These are phyloP conservation scores for Mya arenaria DNA, from an alignment of 1,140 invertebrate genomes.

Conservation along the genomic window DNA sequence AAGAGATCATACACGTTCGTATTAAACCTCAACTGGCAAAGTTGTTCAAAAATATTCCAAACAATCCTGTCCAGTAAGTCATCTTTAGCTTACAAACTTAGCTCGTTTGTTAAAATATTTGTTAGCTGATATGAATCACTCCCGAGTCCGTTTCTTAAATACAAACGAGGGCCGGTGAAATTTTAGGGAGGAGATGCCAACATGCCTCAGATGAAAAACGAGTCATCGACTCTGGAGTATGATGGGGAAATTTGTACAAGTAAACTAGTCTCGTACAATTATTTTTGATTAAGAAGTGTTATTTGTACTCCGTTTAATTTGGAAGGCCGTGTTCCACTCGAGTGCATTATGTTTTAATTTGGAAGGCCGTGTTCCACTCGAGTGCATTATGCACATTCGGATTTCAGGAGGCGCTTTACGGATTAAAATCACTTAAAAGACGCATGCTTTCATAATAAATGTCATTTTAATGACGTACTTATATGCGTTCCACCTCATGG, in stretches of 20 bases:
- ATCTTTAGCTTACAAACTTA: background rate
- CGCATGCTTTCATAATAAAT: too few relatives aligned
- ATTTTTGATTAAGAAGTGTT: background rate
- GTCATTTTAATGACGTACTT: too few relatives aligned
- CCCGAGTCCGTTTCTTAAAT: background rate
- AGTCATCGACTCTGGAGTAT: background rate
- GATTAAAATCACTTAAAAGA: too few relatives aligned
- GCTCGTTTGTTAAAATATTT: background rate
- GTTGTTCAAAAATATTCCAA: slow-evolving; percentile 48
- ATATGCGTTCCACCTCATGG: too few relatives aligned
- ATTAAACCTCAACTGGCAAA: slow-evolving; percentile 26
- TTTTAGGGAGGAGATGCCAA: background rate
- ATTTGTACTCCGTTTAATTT: too few relatives aligned
- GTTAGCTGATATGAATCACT: too few relatives aligned
- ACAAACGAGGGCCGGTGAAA: background rate
- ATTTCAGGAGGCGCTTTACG: too few relatives aligned
- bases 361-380: too few relatives aligned
- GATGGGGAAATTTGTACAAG: background rate
- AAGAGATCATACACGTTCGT: slow-evolving; percentile 16
- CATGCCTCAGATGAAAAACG: background rate
- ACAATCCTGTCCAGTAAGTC: slow-evolving; percentile 33
- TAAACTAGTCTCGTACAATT: background rate
- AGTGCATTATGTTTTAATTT: background rate
- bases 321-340: background rate
- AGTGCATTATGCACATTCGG: too few relatives aligned